Evolutionary conservation across 2,888 invertebrate genomes (phyloP), one percentile per base, ranked within the genome.

Genomic region (Caenorhabditis angaria): DNA sequence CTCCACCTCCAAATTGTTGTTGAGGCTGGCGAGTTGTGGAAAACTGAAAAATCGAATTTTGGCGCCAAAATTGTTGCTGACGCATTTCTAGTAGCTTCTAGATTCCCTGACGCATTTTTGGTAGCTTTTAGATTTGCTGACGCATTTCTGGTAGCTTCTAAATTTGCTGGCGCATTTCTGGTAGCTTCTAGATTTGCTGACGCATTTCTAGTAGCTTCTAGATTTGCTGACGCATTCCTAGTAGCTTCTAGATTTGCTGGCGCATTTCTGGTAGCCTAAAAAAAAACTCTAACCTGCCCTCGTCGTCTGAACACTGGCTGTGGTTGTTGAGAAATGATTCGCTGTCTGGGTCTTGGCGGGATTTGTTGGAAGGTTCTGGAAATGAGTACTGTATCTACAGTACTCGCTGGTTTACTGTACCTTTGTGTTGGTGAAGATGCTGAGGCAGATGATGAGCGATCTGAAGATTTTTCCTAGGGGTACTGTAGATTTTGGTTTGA

Each of bases 261-360:
- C 65, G 47, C 61, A 61, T 25, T 70, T 61, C 20, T 58, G 51
- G 14, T 53, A 22, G 1, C 61, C 69, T 4, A 61, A 35, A 53
- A 70, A 71, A 12, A 32, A 32, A 3, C 18, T 41, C 50, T 62
- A 28, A 62, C 63, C 54, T 71, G 71, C 22, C 71, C 71, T 59
- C 71, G 66, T 25, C 71, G 50, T 61, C 61, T 62, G 60, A 71
- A 71, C 5, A 61, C 66, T 2, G 71, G 57, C 10, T 32, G 25
- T 20, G 71, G 71, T 29, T 71, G 71, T 58, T 66, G 66, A 6
- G 71, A 63, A 28, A 71, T 50, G 14, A 71, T 58, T 53, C 66
- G 56, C 27, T 71, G 71, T n/a, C 71, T 63, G 1, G 71, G 66
- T 32, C 71, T 60, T 56, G 50, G 29, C 51, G 67, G 67, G 61